A percentile compares a stretch with the other conserved stretches of the same genome.
phyloP scores from a whole-genome alignment of 2,797 vertebrate species.

The Aulostomus chinensis region DNA sequence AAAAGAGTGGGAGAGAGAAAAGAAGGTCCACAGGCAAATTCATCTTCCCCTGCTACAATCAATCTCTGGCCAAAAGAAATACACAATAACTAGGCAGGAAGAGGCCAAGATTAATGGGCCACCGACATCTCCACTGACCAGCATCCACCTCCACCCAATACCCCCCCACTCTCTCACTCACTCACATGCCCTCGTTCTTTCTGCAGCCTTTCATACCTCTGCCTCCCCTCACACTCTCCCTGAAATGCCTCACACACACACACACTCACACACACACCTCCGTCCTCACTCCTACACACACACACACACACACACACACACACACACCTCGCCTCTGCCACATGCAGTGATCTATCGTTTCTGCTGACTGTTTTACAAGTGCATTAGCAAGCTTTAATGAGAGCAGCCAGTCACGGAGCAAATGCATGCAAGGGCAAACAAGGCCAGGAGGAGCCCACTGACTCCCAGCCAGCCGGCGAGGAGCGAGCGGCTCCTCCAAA shows the following conservation, averaged over 20 bases:
- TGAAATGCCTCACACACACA: slow-evolving; percentile 6
- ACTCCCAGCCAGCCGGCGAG: too few relatives aligned
- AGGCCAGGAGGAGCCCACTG: slow-evolving; percentile 57
- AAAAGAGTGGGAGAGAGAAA: slow-evolving; percentile 75
- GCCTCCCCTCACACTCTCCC: slow-evolving; percentile 38
- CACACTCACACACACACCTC: neutral
- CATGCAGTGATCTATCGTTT: slow-evolving; percentile 96
- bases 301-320: slow-evolving; percentile 1
- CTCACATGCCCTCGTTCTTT: slow-evolving; percentile 17
- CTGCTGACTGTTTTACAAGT: slow-evolving; percentile 99
- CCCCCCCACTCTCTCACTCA: slow-evolving; percentile 57
- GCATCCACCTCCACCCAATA: slow-evolving; percentile 90
- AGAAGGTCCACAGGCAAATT: slow-evolving; percentile 92
- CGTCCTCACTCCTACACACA: slow-evolving; percentile 9
- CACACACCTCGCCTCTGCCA: slow-evolving; percentile 86
- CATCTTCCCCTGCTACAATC: slow-evolving; percentile 97
- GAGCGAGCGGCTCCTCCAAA: too few relatives aligned
- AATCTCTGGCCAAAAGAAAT: slow-evolving; percentile 99
- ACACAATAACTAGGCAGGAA: slow-evolving; percentile 99
- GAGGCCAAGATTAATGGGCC: slow-evolving; percentile 97
- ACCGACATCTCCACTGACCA: slow-evolving; percentile 97
- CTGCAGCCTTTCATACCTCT: slow-evolving; percentile 30
- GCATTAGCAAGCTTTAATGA: slow-evolving; percentile 99
- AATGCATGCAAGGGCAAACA: slow-evolving; percentile 88
- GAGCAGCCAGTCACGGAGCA: slow-evolving; percentile 93